Percentiles rank a stretch among this genome's conserved stretches.
Evolutionary conservation across 2,888 invertebrate genomes (phyloP).

Genomic region (Neoaliturus tenellus): DNA sequence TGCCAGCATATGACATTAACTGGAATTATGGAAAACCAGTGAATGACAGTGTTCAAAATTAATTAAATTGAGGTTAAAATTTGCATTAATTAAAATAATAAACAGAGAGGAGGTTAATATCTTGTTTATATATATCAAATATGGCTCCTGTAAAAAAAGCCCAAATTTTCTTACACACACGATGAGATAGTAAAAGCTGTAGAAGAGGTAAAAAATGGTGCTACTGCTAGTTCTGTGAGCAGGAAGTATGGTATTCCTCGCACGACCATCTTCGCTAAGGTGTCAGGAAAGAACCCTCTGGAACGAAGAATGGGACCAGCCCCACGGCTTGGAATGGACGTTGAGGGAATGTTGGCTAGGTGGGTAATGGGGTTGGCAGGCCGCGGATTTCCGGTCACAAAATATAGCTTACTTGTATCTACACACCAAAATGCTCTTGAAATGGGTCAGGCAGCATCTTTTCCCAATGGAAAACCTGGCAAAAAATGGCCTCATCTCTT

Average conservation of each 20-base stretch:
- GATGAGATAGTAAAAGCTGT: not conserved
- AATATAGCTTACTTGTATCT: not conserved
- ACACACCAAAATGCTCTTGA: not conserved
- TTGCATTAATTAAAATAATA: no score
- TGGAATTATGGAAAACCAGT: no score
- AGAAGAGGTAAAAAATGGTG: not conserved
- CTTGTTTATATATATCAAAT: no score
- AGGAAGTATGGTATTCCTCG: conserved; percentile 39
- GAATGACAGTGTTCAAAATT: no score
- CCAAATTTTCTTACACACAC: not conserved
- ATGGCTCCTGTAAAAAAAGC: not conserved
- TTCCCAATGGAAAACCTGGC: not conserved
- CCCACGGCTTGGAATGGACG: not conserved
- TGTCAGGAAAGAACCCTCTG: not conserved
- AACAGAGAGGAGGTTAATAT: no score
- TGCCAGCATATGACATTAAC: no score
- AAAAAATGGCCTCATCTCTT: conserved; percentile 31
- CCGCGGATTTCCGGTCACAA: not conserved
- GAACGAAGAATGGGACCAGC: not conserved
- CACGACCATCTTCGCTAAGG: not conserved
- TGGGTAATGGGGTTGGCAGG: not conserved
- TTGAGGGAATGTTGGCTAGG: not conserved
- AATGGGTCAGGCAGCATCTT: not conserved
- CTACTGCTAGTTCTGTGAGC: not conserved
- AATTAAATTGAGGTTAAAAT: no score